Conservation (phyloP, 2,113 vertebrate genomes). For the Salminus brasiliensis region DNA sequence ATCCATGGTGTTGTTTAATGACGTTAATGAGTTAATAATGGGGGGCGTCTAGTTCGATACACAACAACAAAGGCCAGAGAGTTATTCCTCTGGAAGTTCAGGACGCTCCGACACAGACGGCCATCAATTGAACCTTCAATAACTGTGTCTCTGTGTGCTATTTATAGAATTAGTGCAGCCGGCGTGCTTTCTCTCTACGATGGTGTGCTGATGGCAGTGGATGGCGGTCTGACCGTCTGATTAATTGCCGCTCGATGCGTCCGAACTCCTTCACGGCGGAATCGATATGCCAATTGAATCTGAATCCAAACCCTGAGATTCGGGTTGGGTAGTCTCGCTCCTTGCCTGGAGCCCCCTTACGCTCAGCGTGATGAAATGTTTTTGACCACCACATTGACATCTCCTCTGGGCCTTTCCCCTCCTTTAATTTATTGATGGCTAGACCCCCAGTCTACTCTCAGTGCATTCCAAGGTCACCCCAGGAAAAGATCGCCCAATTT, state of each 20-base stretch:
- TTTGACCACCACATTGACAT: slow-evolving; percentile 20
- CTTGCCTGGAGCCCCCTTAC: slow-evolving; percentile 7
- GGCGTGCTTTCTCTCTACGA: neutral
- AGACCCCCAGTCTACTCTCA: neutral
- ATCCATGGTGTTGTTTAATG: neutral
- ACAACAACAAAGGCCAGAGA: neutral
- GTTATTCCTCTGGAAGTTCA: neutral
- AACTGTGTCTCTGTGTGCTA: neutral
- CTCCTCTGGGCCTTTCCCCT: slow-evolving; percentile 8
- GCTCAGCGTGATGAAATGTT: slow-evolving; percentile 37
- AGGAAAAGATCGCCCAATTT: neutral
- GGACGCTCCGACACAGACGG: neutral
- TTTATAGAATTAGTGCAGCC: neutral
- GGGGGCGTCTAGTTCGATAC: neutral
- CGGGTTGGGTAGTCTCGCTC: neutral
- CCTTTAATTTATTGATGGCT: slow-evolving; percentile 50
- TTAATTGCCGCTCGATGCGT: slow-evolving; percentile 40
- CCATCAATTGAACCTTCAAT: slow-evolving; percentile 6
- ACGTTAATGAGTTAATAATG: neutral
- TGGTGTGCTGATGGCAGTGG: neutral
- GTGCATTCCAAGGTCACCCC: slow-evolving; percentile 44
- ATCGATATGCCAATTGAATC: slow-evolving; percentile 39
- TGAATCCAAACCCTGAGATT: slow-evolving; percentile 5
- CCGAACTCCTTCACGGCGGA: slow-evolving; percentile 30
- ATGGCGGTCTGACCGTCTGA: slow-evolving; percentile 35